Percentiles rank a stretch among this genome's conserved stretches.
Evolutionary conservation across 2,797 vertebrate species (phyloP).

Genomic region (Pygocentrus nattereri): DNA sequence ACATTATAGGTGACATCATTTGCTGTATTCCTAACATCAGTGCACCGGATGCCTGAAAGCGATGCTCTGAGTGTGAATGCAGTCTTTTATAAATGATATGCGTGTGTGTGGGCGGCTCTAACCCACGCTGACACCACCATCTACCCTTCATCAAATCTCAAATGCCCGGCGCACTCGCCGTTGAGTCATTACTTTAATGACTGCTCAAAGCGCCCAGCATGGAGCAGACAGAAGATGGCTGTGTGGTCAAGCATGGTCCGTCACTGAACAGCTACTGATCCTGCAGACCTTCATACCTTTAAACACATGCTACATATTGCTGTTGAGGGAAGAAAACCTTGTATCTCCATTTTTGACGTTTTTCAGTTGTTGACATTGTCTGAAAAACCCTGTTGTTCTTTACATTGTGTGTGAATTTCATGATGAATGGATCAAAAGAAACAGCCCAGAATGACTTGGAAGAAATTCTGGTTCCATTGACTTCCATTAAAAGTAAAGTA

Average conservation of each 20-base stretch:
- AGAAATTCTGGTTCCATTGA: too few relatives aligned
- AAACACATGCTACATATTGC: too few relatives aligned
- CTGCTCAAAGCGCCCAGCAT: conserved; percentile 18
- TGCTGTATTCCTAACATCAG: conserved; percentile 6
- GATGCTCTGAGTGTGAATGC: background rate
- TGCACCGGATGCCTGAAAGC: background rate
- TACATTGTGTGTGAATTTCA: too few relatives aligned
- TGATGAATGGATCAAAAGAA: too few relatives aligned
- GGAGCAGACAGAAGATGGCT: background rate
- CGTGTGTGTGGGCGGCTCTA: conserved; percentile 49
- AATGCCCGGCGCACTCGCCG: conserved; percentile 13
- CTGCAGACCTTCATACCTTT: background rate
- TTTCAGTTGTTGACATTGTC: too few relatives aligned
- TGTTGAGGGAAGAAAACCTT: too few relatives aligned
- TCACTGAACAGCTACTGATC: conserved; percentile 1
- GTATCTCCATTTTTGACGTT: too few relatives aligned
- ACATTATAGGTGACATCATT: background rate
- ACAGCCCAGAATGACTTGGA: too few relatives aligned
- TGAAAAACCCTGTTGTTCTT: too few relatives aligned
- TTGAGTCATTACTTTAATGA: conserved; percentile 54
- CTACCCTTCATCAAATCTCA: conserved; percentile 43
- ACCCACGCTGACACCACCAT: conserved; percentile 45
- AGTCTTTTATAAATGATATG: conserved; percentile 36
- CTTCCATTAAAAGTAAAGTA: too few relatives aligned
- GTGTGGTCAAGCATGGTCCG: background rate